These are phyloP conservation scores for Oncorhynchus mykiss DNA, from an alignment of 2,113 vertebrate species.

Conservation along the genomic window DNA sequence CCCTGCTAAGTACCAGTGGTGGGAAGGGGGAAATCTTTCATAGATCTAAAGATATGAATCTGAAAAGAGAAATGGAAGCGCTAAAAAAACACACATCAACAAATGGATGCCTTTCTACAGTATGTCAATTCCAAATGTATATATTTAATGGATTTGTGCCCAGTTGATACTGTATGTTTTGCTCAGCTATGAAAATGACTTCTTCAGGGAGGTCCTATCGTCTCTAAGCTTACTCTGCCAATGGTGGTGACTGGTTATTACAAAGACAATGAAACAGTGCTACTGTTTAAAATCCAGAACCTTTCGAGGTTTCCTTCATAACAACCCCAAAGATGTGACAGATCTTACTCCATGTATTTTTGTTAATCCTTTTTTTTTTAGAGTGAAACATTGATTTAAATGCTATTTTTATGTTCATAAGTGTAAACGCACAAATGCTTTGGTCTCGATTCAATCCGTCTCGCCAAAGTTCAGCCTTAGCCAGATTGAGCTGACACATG, in stretches of 20 bases:
- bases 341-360: constrained; percentile 14
- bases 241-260: constrained; percentile 16
- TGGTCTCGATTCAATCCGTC: too few relatives aligned
- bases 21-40: background rate
- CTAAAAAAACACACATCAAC: constrained; percentile 1
- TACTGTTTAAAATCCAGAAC: constrained; percentile 22
- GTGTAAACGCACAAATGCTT: constrained; percentile 45
- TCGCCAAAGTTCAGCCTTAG: too few relatives aligned
- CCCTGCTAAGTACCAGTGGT: background rate
- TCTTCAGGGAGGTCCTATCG: background rate
- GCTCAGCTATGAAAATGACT: background rate
- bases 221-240: constrained; percentile 23
- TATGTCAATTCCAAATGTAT: constrained; percentile 30
- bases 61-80: constrained; percentile 14
- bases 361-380: constrained; percentile 56
- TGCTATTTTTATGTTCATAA: constrained; percentile 62
- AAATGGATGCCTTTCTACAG: constrained; percentile 46
- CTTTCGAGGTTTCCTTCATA: constrained; percentile 25
- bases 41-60: background rate
- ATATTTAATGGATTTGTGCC: constrained; percentile 31
- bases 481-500: background rate
- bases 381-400: constrained; percentile 52
- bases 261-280: constrained; percentile 7
- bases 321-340: constrained; percentile 29
- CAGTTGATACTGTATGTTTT: constrained; percentile 20